Evolutionary conservation across 1,140 invertebrate genomes (phyloP), one percentile per base, ranked within the genome.

Genomic region (Drosophila grimshawi): DNA sequence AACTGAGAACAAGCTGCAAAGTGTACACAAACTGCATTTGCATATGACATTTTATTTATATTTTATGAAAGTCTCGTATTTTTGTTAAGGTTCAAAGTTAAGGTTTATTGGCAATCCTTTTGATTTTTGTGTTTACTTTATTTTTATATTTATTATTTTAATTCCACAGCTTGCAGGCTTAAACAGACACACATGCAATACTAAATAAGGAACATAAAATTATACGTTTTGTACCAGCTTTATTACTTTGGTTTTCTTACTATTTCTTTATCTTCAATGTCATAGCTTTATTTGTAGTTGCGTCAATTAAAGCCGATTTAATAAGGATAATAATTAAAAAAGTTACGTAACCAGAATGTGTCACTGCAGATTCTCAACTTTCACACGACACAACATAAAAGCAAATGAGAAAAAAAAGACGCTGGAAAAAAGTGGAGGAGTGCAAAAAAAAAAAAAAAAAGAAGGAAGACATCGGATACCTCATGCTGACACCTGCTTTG

Each of bases 21-120:
- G 71, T 60, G 41, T 65, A 68, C 56, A 67, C 65, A 62, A 85
- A 86, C 78, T 71, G 79, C 66, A 86, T 86, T 86, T 86, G 82
- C 75, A 81, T 86, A 78, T 86, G 75, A 71, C 75, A 86, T 81
- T 62, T 19, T 43, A 53, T 51, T 68, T 63, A 29, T 27, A 46
- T 19, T 64, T 41, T 2, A 4, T 2, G 32, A 27, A 52, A 27
- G 19, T 52, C 27, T 37, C 2, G 2, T 4, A 49, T n/a, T 33
- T 64, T n/a, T 27, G n/a, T n/a, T 27, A 11, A 29, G 3, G 27
- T n/a, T n/a, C 0, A 29, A 39, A 57, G 7, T 30, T 3, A 35
- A 56, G 11, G 27, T 30, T n/a, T 27, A 8, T 11, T 56, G 19
- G 3, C 35, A 29, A 10, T 8, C 41, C 8, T n/a, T 5, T 5